A percentile compares a stretch with the other conserved stretches of the same genome.
phyloP scores from a whole-genome alignment of 2,113 vertebrate species.

The Shinisaurus crocodilurus region DNA sequence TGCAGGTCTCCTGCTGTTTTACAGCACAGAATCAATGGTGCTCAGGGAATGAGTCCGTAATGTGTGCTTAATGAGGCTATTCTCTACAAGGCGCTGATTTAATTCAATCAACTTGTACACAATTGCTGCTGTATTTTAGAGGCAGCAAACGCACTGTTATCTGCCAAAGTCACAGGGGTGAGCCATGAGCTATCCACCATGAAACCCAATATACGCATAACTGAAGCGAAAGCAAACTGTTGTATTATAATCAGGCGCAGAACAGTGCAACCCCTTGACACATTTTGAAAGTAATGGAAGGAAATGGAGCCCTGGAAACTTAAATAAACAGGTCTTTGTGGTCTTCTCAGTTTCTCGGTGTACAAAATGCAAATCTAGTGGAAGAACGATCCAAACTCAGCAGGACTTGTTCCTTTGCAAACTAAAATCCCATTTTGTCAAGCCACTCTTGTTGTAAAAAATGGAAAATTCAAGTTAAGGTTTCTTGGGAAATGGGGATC shows the following conservation, averaged over 20 bases:
- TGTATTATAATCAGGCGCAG: not conserved
- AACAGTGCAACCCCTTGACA: not conserved
- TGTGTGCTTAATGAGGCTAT: not conserved
- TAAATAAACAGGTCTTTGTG: not conserved
- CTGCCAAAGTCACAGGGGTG: not conserved
- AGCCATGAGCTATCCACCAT: not conserved
- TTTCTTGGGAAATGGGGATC: not conserved
- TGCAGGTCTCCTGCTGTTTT: not conserved
- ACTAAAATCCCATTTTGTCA: conserved; percentile 40
- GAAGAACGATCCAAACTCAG: not conserved
- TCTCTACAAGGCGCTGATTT: not conserved
- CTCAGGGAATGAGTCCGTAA: not conserved
- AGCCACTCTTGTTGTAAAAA: conserved; percentile 50
- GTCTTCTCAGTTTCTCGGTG: not conserved
- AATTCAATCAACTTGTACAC: not conserved
- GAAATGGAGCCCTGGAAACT: not conserved
- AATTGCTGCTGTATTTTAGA: not conserved
- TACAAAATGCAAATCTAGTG: not conserved
- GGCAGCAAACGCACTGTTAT: not conserved
- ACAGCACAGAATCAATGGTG: not conserved
- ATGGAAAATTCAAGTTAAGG: conserved; percentile 44
- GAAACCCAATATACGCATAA: accelerated
- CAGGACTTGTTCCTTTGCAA: not conserved
- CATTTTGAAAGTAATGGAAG: not conserved
- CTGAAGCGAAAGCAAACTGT: not conserved